phyloP scores from a whole-genome alignment of 2,888 invertebrate species.

The Epirrhoe tristata region DNA sequence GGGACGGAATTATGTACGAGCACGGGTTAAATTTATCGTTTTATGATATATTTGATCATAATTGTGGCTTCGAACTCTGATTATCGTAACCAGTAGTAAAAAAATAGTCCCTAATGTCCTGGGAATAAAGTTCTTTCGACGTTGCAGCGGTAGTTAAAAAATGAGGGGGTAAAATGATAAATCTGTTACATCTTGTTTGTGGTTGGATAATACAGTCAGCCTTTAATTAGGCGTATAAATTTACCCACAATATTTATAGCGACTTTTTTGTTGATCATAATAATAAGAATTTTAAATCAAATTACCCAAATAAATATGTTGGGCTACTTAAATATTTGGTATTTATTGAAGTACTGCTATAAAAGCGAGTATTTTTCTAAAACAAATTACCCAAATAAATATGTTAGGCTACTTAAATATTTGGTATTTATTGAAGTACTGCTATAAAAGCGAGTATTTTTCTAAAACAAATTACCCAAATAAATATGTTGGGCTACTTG shows the following conservation, averaged over 20 bases:
- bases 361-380: no score
- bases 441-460: no score
- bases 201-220: constrained; percentile 45
- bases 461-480: neutral
- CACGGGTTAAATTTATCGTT: constrained; percentile 55
- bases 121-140: constrained; percentile 28
- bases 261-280: constrained; percentile 5
- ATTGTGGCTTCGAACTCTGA: constrained; percentile 36
- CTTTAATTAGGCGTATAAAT: constrained; percentile 45
- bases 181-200: constrained; percentile 48
- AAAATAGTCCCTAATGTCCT: constrained; percentile 20
- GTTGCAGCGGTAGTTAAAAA: constrained; percentile 20
- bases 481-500: neutral
- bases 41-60: constrained; percentile 50
- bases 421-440: neutral
- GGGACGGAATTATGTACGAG: constrained; percentile 57
- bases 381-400: neutral
- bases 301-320: neutral
- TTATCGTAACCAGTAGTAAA: constrained; percentile 7
- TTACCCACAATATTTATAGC: constrained; percentile 19
- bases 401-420: neutral
- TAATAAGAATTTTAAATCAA: neutral
- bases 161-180: constrained; percentile 44
- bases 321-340: neutral
- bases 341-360: neutral